These are phyloP conservation scores for Polyommatus icarus DNA, from an alignment of 2,888 invertebrate genomes.

Conservation along the genomic window DNA sequence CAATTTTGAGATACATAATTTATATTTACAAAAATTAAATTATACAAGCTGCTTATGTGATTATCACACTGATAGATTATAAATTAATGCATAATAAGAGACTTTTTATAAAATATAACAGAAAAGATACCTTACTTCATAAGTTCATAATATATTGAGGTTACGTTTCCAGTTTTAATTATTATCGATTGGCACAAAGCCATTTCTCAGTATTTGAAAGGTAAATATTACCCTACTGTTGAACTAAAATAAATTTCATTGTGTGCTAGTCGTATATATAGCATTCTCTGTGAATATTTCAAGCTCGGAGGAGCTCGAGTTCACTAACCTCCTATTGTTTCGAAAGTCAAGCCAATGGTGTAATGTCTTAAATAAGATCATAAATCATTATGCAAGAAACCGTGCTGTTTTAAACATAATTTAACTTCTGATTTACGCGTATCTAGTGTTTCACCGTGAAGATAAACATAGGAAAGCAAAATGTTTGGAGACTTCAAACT, in stretches of 20 bases:
- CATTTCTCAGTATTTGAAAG: not conserved
- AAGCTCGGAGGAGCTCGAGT: slow-evolving; percentile 1
- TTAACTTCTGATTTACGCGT: not conserved
- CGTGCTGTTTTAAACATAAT: not conserved
- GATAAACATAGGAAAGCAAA: slow-evolving; percentile 27
- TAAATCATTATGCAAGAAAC: not conserved
- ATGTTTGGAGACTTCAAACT: slow-evolving; percentile 34
- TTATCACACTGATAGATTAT: not conserved
- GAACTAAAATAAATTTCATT: slow-evolving; percentile 7
- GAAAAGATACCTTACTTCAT: no score
- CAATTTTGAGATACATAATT: no score
- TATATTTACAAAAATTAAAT: not conserved
- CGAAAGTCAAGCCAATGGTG: not conserved
- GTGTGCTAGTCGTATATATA: not conserved
- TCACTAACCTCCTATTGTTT: slow-evolving; percentile 21
- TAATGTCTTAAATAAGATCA: slow-evolving; percentile 5
- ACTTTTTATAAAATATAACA: not conserved
- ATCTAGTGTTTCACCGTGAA: not conserved
- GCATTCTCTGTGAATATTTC: not conserved
- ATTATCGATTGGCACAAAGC: slow-evolving; percentile 1
- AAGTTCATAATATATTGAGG: not conserved
- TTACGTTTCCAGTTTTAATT: not conserved
- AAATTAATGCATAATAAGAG: not conserved
- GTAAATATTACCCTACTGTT: not conserved
- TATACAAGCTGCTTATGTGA: not conserved